Conservation (phyloP, 2,888 invertebrate genomes). For the Ophioninae sp. region DNA sequence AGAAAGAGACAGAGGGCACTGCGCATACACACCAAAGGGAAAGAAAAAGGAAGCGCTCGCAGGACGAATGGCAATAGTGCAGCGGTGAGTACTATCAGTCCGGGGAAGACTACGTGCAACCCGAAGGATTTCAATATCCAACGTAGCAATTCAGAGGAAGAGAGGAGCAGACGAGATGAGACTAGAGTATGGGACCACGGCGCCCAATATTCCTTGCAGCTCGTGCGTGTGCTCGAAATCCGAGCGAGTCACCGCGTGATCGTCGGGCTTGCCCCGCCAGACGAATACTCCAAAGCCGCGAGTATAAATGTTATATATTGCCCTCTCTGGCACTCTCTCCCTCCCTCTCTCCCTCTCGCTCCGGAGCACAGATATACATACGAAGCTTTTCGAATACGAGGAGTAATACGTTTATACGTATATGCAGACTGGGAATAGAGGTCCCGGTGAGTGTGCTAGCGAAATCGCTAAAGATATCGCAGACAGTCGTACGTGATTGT, state of each 20-base stretch:
- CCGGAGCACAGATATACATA: not conserved
- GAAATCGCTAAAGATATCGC: slow-evolving; percentile 48
- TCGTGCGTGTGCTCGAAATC: slow-evolving; percentile 52
- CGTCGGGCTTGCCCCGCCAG: slow-evolving; percentile 18
- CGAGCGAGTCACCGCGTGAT: slow-evolving; percentile 43
- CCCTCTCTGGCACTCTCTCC: too few relatives aligned
- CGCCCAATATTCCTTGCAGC: slow-evolving; percentile 58
- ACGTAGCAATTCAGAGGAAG: slow-evolving; percentile 41
- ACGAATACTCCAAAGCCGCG: slow-evolving; percentile 14
- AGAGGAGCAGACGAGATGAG: slow-evolving; percentile 26
- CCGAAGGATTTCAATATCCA: slow-evolving; percentile 62
- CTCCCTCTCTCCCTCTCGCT: not conserved
- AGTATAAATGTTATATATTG: slow-evolving; percentile 35
- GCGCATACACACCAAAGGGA: slow-evolving; percentile 3
- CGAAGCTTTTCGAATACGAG: slow-evolving; percentile 9
- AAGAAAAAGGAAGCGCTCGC: not conserved
- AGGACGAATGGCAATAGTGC: slow-evolving; percentile 40
- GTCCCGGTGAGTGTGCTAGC: slow-evolving; percentile 15
- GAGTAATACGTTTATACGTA: not conserved
- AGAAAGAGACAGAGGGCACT: slow-evolving; percentile 9
- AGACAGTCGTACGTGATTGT: slow-evolving; percentile 61
- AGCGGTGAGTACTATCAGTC: slow-evolving; percentile 39
- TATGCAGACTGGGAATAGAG: not conserved
- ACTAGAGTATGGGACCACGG: slow-evolving; percentile 29
- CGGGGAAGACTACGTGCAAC: slow-evolving; percentile 48